Base-by-base conservation (phyloP, 2,797 vertebrate genomes). In the Muscicapa striata region DNA sequence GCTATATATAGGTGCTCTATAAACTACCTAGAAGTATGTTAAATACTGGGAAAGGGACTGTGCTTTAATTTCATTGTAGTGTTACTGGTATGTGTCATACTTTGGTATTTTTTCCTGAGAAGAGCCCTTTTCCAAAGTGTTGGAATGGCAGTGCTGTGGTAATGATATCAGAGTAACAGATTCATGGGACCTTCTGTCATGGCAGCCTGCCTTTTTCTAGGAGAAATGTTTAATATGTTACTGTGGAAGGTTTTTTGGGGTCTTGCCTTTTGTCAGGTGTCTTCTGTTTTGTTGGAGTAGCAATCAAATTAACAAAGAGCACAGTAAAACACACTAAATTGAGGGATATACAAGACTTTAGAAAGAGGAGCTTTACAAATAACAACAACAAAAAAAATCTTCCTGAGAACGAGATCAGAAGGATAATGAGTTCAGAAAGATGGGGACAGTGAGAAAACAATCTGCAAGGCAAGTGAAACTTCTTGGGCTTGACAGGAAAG, bases 1-100 rank as follows among this genome's bases (percentile, higher is more conserved):
- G 13, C 46, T 51, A 30, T 66, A 10, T 43, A 14, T 21, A 16
- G 0, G 0, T 84, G 19, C 49, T 58, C 30, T 61, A 1, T 70
- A 70, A 77, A 40, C 26, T 32, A 38, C 7, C 15, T 46, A 12
- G 16, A 58, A 62, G 24, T 79, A 6, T 64, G 16, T 73, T 30
- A 62, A 61, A 20, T 34, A 48, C 64, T 61, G 54, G 67, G 48
- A 78, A 78, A 72, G 54, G n/a, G 26, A 59, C 29, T 38, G 0
- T 54, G n/a, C 18, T 92, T 62, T 75, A n/a, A 51, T 83, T 77
- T 88, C 38, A 14, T 57, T 16, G 1, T n/a, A 30, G 9, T 10
- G 0, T 91, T 80, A 30, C 15, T 79, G 13, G 20, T 41, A 27
- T 34, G 19, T 22, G 1, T 51, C 54, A 36, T 59, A 63, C 15